Base-by-base conservation (phyloP, 2,888 invertebrate genomes). In the Cerastis leucographa region DNA sequence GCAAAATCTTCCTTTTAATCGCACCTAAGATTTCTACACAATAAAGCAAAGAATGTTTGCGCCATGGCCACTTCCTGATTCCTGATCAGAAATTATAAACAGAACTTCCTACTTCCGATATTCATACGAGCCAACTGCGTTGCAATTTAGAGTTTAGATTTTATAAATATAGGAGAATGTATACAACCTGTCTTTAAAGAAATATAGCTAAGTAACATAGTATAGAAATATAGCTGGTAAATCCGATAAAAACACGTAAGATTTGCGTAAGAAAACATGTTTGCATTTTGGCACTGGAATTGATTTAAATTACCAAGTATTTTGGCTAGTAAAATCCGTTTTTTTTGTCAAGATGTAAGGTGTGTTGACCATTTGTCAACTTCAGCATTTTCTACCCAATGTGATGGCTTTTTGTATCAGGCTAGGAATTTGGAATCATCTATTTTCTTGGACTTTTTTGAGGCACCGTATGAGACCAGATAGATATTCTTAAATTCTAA, bases 31-130 rank as follows among this genome's bases (percentile, higher is more conserved):
- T 44, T 6, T n/a, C 17, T 29, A 54, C 14, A 49, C 44, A 35
- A 62, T 71, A 54, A 70, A 65, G 70, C 66, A 62, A 80, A 59
- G 44, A 72, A 70, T 67, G 42, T n/a, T 61, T 25, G 42, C 8
- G 17, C 44, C 87, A 85, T 14, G 62, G 84, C 56, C 74, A 56
- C 73, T 85, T 82, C 85, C 82, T 85, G 61, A 67, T 72, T 68
- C 66, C 77, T 73, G 73, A 65, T 71, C 44, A 85, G 76, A 70
- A 70, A 76, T 73, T 76, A 35, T 49, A 42, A n/a, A 14, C 29
- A 49, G 61, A 35, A 69, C 79, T 84, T 84, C 83, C 83, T 84
- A 3, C 69, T 83, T 86, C 83, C 83, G 73, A 69, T 62, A 49
- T 74, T 65, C 56, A 12, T 51, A 71, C 11, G 5, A 56, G 69